Evolutionary conservation across 2,797 vertebrate species (phyloP).

Genomic region (Anisognathus igniventris): DNA sequence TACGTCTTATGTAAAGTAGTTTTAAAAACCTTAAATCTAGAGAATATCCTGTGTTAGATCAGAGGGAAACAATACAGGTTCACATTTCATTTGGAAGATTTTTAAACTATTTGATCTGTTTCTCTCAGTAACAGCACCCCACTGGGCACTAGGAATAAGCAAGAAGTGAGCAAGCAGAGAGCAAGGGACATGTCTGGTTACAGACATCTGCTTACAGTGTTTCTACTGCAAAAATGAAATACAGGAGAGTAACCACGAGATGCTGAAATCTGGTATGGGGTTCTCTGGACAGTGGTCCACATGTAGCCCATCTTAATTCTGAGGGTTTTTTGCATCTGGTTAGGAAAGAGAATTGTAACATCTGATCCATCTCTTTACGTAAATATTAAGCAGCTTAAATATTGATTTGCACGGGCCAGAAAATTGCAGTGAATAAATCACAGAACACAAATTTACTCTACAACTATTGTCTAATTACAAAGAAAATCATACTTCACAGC

Average conservation of each 20-base stretch:
- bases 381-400: not conserved
- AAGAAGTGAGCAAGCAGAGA: not conserved
- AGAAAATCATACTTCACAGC: not conserved
- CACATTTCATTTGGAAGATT: not conserved
- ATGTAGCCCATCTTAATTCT: not conserved
- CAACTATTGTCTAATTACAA: not conserved
- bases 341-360: not conserved
- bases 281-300: not conserved
- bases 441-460: not conserved
- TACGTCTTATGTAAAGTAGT: not conserved
- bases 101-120: not conserved
- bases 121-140: not conserved
- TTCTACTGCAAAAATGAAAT: not conserved
- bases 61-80: not conserved
- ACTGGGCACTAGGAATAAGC: not conserved
- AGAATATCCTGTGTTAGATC: not conserved
- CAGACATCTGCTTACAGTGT: not conserved
- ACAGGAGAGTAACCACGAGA: not conserved
- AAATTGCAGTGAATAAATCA: not conserved
- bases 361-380: not conserved
- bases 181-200: not conserved
- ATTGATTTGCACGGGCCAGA: not conserved
- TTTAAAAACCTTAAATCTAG: not conserved
- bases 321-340: not conserved
- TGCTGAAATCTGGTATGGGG: not conserved